Evolutionary conservation across 2,888 invertebrate species (phyloP), one percentile per base, ranked within the genome.

Genomic region (Lydus trimaculatus): DNA sequence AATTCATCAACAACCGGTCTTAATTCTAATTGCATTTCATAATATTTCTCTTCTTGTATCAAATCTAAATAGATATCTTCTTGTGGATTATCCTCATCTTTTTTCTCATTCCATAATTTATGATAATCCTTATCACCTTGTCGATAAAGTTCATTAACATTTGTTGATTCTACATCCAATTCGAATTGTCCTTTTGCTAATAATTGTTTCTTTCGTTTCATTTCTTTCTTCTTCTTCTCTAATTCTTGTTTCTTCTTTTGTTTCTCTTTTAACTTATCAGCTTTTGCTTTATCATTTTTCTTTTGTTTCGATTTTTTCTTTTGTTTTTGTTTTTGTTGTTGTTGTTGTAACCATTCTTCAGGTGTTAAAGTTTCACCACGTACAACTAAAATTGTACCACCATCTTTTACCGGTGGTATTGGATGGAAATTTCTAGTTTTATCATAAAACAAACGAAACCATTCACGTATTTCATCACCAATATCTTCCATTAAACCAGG

Each of bases 401-500:
- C 94, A 81, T 91, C 89, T 39, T 90, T 90, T 39, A 89, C 89
- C 70, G 89, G 89, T 61, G 95, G 94, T 81, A 89, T 92, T 72
- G 91, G 90, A 70, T 94, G 94, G 80, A 94, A 93, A 61, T 87
- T 84, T 31, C 87, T 86, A 0, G 86, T 82, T 67, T 82, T 81
- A 52, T 83, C 82, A 84, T 91, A 91, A 91, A 92, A 93, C 65
- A 89, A 85, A 60, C 87, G 81, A 79, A 93, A 91, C 94, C 94
- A 94, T 78, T 90, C 89, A 67, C 92, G 87, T 66, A 95, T 89
- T 86, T 94, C 93, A 72, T 90, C 91, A 48, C 91, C 89, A 81
- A 94, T 92, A 75, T 92, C 91, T 79, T 94, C 94, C 84, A 91
- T 89, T 72, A 94, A 86, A 43, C 89, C 86, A 6, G 88, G 89